phyloP scores from a whole-genome alignment of 1,140 invertebrate species.

The Alviniconcha marisindica region DNA sequence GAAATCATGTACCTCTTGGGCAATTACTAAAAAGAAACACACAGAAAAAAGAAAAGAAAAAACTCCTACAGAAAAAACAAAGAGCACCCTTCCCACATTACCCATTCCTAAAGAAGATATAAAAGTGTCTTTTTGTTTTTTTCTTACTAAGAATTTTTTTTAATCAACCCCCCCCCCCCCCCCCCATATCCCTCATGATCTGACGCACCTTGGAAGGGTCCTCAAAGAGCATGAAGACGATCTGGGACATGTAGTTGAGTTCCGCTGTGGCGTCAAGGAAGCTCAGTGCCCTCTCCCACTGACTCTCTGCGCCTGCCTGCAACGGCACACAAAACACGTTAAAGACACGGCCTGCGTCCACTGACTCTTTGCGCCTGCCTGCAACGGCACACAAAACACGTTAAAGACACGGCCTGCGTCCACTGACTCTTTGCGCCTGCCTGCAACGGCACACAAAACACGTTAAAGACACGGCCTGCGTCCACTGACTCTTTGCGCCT shows the following conservation, averaged over 20 bases:
- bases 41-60: too few species aligned
- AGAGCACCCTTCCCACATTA: too few species aligned
- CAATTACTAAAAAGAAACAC: too few species aligned
- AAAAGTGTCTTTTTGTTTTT: too few species aligned
- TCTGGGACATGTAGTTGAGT: constrained; percentile 99
- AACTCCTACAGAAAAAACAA: too few species aligned
- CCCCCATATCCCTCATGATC: too few species aligned
- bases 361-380: constrained; percentile 91
- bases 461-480: too few species aligned
- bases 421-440: constrained; percentile 93
- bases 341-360: constrained; percentile 99
- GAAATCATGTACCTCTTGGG: too few species aligned
- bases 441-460: constrained; percentile 75
- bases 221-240: constrained; percentile 99
- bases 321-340: constrained; percentile 43
- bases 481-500: constrained; percentile 94
- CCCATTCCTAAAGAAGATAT: too few species aligned
- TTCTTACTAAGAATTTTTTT: too few species aligned
- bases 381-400: constrained; percentile 45
- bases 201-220: constrained; percentile 94
- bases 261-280: constrained; percentile 97
- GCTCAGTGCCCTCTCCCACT: constrained; percentile 99
- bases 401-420: too few species aligned
- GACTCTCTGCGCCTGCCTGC: constrained; percentile 88
- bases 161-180: too few species aligned